phyloP scores from a whole-genome alignment of 2,888 invertebrate genomes.

The Platycheirus rosarum region DNA sequence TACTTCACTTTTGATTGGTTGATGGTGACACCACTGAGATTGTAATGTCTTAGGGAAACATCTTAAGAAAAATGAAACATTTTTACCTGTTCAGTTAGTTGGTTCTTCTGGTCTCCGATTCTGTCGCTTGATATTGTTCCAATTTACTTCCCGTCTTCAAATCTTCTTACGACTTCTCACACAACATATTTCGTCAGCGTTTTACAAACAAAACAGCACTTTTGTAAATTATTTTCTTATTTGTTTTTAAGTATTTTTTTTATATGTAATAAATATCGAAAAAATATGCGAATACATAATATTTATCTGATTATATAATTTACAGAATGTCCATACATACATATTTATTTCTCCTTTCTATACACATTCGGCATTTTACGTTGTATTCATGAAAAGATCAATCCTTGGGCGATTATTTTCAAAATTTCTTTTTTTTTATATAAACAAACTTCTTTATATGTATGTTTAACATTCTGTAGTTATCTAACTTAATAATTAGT shows the following conservation, averaged over 20 bases:
- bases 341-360: slow-evolving; percentile 5
- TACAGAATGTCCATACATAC: slow-evolving; percentile 26
- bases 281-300: slow-evolving; percentile 61
- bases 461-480: slow-evolving; percentile 44
- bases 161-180: too few relatives aligned
- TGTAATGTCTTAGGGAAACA: too few relatives aligned
- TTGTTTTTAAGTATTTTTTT: too few relatives aligned
- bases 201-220: slow-evolving; percentile 2
- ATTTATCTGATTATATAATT: slow-evolving; percentile 50
- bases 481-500: slow-evolving; percentile 66
- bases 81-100: too few relatives aligned
- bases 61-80: too few relatives aligned
- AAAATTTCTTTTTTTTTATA: slow-evolving; percentile 9
- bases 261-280: slow-evolving; percentile 67
- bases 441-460: slow-evolving; percentile 37
- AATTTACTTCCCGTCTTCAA: too few relatives aligned
- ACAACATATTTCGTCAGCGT: too few relatives aligned
- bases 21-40: too few relatives aligned
- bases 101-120: too few relatives aligned
- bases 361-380: slow-evolving; percentile 18
- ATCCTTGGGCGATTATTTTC: slow-evolving; percentile 5
- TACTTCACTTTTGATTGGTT: too few relatives aligned
- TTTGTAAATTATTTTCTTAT: slow-evolving; percentile 11
- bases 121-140: too few relatives aligned
- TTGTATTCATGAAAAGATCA: slow-evolving; percentile 2